Percentiles rank a stretch among this genome's conserved stretches.
Evolutionary conservation across 2,797 vertebrate genomes (phyloP).

Genomic region (Crax fasciolata): DNA sequence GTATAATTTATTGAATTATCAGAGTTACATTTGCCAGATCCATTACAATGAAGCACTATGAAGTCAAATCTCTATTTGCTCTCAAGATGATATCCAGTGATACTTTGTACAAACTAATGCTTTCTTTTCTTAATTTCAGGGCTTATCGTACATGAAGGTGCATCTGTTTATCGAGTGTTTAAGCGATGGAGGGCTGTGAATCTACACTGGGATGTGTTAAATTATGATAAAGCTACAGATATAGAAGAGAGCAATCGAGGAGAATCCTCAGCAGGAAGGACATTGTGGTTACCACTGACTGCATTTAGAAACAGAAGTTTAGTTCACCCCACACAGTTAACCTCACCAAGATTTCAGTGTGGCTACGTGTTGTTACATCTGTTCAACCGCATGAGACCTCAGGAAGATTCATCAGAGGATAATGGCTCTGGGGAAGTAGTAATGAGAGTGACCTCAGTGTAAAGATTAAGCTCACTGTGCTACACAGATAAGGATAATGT

Average conservation of each 20-base stretch:
- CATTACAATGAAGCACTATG: neutral
- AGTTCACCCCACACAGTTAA: constrained; percentile 87
- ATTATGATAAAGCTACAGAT: constrained; percentile 93
- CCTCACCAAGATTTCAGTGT: constrained; percentile 86
- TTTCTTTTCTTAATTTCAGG: constrained; percentile 81
- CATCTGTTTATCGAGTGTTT: constrained; percentile 93
- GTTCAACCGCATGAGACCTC: constrained; percentile 85
- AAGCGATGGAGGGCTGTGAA: constrained; percentile 95
- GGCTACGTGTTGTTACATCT: constrained; percentile 86
- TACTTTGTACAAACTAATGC: neutral
- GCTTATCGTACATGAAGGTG: constrained; percentile 93
- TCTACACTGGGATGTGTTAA: constrained; percentile 94
- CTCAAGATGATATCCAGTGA: neutral
- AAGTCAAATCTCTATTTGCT: neutral
- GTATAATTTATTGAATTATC: neutral
- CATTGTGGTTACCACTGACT: constrained; percentile 87
- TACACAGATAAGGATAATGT: neutral
- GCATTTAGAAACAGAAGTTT: constrained; percentile 85
- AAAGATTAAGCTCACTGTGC: constrained; percentile 57
- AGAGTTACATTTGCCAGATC: neutral
- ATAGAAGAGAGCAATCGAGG: constrained; percentile 89
- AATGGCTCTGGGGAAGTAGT: constrained; percentile 90
- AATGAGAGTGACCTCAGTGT: constrained; percentile 93
- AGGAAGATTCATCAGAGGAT: constrained; percentile 84
- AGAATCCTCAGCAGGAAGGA: constrained; percentile 85